Evolutionary conservation across 2,797 vertebrate genomes (phyloP).

Genomic region (Brachyrhaphis roseni): DNA sequence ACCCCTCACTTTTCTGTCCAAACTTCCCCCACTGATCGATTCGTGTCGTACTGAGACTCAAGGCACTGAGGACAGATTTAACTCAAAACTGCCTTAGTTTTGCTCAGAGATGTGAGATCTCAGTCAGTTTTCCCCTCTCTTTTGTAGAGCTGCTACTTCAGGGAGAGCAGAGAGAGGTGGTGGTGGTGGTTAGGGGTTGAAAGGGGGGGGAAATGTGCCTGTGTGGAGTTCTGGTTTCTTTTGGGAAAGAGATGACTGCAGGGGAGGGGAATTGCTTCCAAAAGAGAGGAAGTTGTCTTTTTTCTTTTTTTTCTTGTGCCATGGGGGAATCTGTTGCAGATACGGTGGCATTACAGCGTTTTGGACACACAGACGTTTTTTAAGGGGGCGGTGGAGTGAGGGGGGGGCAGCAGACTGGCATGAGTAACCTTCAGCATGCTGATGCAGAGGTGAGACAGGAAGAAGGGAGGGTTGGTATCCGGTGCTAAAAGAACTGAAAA

Average conservation of each 20-base stretch:
- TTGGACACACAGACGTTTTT: slow-evolving; percentile 51
- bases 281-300: slow-evolving; percentile 83
- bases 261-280: slow-evolving; percentile 76
- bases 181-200: too few relatives aligned
- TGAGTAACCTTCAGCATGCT: slow-evolving; percentile 65
- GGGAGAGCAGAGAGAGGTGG: slow-evolving; percentile 45
- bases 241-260: slow-evolving; percentile 65
- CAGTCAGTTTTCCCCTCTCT: slow-evolving; percentile 56
- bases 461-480: slow-evolving; percentile 57
- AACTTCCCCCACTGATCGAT: neutral
- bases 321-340: slow-evolving; percentile 63
- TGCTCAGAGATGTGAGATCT: slow-evolving; percentile 55
- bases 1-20: neutral
- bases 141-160: slow-evolving; percentile 67
- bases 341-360: slow-evolving; percentile 61
- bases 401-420: slow-evolving; percentile 48
- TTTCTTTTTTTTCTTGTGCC: slow-evolving; percentile 27
- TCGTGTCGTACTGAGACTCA: neutral
- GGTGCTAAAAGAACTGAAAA: slow-evolving; percentile 45
- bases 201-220: slow-evolving; percentile 47
- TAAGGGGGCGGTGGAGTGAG: slow-evolving; percentile 35
- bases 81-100: slow-evolving; percentile 34
- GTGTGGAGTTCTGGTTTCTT: slow-evolving; percentile 72
- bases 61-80: slow-evolving; percentile 30
- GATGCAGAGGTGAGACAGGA: slow-evolving; percentile 66